Evolutionary conservation across 2,797 vertebrate genomes (phyloP).

Genomic region (Buphagus erythrorhynchus): DNA sequence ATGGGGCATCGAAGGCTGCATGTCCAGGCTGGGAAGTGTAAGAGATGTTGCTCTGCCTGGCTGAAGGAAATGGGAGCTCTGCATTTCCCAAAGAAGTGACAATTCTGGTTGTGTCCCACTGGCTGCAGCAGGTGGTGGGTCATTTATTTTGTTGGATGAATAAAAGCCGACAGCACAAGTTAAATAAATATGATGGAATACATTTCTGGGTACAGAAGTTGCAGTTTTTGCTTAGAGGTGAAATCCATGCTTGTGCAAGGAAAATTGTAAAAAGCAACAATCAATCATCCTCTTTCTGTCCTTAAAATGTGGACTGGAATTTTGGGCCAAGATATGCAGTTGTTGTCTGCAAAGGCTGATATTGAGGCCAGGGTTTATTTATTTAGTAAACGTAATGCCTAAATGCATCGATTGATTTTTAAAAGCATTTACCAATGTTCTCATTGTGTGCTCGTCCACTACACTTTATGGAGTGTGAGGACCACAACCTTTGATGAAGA

Average conservation of each 20-base stretch:
- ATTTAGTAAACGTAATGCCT: neutral
- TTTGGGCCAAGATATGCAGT: neutral
- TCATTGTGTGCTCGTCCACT: neutral
- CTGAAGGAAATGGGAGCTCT: neutral
- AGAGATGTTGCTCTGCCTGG: neutral
- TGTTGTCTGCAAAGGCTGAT: neutral
- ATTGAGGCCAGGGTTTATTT: neutral
- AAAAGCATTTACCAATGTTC: neutral
- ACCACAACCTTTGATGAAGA: neutral
- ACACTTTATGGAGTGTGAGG: neutral
- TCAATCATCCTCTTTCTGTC: neutral
- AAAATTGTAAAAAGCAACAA: neutral
- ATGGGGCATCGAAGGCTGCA: accelerated
- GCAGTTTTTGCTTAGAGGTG: neutral
- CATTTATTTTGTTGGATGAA: neutral
- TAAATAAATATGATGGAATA: neutral
- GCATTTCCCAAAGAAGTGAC: neutral
- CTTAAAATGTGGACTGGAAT: neutral
- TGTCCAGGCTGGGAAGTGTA: neutral
- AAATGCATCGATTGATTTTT: neutral
- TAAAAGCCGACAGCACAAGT: neutral
- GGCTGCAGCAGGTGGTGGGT: neutral
- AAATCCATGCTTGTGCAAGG: neutral
- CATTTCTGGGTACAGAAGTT: neutral
- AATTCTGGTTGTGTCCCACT: neutral